Percentiles rank a stretch among this genome's conserved stretches.
These are phyloP conservation scores for Sinopyrophorus schimmeli DNA, from an alignment of 2,888 invertebrate species.

Conservation along the genomic window DNA sequence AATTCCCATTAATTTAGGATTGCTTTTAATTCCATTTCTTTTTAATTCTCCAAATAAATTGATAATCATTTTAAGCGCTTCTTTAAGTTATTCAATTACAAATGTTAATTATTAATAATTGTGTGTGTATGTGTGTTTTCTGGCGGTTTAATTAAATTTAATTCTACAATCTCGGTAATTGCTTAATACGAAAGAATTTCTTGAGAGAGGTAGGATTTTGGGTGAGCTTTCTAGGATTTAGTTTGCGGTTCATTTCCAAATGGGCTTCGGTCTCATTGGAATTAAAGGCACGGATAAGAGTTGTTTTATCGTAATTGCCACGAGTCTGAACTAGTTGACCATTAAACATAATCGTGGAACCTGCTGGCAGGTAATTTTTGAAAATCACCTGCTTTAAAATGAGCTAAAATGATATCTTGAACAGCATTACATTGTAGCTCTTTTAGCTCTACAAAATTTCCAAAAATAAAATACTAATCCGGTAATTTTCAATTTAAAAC, in stretches of 20 bases:
- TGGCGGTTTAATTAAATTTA: conserved; percentile 15
- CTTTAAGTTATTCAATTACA: too few species aligned
- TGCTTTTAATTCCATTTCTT: too few species aligned
- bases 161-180: conserved; percentile 30
- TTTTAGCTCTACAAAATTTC: too few species aligned
- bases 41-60: too few species aligned
- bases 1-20: too few species aligned
- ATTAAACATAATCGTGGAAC: conserved; percentile 26
- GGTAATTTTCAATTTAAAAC: too few species aligned
- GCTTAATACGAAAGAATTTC: conserved; percentile 32
- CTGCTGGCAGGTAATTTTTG: conserved; percentile 26
- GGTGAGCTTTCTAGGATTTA: conserved; percentile 23
- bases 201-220: conserved; percentile 25
- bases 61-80: too few species aligned
- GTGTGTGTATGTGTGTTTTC: too few species aligned
- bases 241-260: conserved; percentile 37
- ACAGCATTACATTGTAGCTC: too few species aligned
- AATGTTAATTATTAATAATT: too few species aligned
- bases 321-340: conserved; percentile 8
- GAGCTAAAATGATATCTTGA: too few species aligned
- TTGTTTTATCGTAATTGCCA: conserved; percentile 37
- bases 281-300: conserved; percentile 35
- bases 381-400: conserved; percentile 17
- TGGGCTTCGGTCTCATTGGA: conserved; percentile 30
- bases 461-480: too few species aligned